Evolutionary conservation across 2,888 invertebrate genomes (phyloP).

Genomic region (Nematopogon swammerdamellus): DNA sequence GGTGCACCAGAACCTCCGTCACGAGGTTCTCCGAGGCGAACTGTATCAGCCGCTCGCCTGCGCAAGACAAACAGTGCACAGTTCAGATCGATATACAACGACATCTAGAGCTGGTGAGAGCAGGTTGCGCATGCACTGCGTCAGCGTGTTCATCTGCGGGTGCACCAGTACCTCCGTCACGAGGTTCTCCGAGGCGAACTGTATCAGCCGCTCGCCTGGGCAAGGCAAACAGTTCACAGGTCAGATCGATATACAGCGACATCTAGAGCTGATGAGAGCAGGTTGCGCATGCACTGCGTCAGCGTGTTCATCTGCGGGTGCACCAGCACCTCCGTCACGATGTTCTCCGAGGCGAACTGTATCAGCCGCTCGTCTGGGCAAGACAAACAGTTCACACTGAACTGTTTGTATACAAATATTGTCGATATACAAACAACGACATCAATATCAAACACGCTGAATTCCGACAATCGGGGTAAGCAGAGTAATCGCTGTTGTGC

Average conservation of each 20-base stretch:
- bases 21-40: constrained; percentile 93
- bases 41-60: constrained; percentile 93
- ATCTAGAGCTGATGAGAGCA: no score
- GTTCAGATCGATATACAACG: no score
- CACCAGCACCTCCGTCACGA: constrained; percentile 93
- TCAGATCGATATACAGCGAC: no score
- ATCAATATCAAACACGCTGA: no score
- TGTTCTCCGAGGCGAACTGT: constrained; percentile 91
- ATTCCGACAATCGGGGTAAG: no score
- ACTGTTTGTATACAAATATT: constrained; percentile 73
- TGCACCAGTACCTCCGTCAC: constrained; percentile 95
- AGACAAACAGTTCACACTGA: no score
- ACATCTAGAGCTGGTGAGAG: no score
- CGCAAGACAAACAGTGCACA: no score
- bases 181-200: constrained; percentile 91
- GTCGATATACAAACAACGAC: no score
- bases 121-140: constrained; percentile 91
- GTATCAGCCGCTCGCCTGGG: constrained; percentile 90
- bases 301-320: constrained; percentile 94
- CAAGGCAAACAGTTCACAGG: no score
- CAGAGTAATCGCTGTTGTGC: no score
- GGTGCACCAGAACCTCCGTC: constrained; percentile 94
- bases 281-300: constrained; percentile 89
- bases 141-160: constrained; percentile 91
- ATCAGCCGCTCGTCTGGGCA: constrained; percentile 87